Conservation (phyloP, 2,888 invertebrate species). For the Hymenopus coronatus region DNA sequence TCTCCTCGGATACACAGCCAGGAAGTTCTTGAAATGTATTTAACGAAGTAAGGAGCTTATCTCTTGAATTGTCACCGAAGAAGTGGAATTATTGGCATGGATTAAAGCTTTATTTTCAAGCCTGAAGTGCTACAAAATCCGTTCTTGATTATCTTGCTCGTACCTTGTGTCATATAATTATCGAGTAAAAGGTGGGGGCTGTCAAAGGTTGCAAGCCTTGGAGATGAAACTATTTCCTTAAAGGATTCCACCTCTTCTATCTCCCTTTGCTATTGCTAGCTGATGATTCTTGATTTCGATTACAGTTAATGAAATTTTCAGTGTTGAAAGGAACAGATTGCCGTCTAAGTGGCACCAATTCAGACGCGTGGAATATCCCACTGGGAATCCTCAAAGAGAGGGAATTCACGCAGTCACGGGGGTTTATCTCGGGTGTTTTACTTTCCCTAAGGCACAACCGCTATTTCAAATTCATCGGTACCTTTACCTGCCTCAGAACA, state of each 20-base stretch:
- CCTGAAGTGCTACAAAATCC: too few species aligned
- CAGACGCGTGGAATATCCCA: not conserved
- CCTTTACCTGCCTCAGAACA: not conserved
- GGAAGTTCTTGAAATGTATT: too few species aligned
- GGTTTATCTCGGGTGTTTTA: not conserved
- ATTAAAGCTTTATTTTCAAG: too few species aligned
- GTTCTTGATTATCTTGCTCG: too few species aligned
- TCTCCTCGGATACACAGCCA: too few species aligned
- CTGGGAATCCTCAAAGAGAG: not conserved
- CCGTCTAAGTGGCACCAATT: not conserved
- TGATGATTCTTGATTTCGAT: not conserved
- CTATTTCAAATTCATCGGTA: not conserved
- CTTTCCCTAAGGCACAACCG: not conserved
- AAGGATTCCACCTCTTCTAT: not conserved
- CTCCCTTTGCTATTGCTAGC: not conserved
- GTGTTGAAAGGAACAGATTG: not conserved
- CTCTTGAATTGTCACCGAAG: too few species aligned
- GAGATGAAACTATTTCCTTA: not conserved
- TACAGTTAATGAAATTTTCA: not conserved
- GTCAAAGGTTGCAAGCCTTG: not conserved
- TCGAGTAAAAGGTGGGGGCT: not conserved
- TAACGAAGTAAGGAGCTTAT: too few species aligned
- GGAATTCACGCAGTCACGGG: not conserved
- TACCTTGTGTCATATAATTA: too few species aligned
- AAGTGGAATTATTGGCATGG: too few species aligned